These are phyloP conservation scores for Prionailurus bengalensis DNA, from an alignment of 2,113 vertebrate genomes.

Conservation along the genomic window DNA sequence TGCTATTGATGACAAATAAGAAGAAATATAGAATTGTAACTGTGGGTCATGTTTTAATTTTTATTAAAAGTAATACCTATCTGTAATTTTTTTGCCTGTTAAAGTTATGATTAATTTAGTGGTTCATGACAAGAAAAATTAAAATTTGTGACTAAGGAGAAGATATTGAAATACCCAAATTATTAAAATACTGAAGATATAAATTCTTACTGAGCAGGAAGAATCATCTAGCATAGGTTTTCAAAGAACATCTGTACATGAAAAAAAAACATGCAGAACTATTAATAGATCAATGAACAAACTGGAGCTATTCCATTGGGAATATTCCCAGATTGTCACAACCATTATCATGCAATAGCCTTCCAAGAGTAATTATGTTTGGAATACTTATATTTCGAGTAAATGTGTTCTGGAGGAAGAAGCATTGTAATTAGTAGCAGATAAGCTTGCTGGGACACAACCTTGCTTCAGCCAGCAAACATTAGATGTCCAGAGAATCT, in stretches of 20 bases:
- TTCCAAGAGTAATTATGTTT: slow-evolving; percentile 70
- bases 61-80: slow-evolving; percentile 36
- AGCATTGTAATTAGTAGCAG: slow-evolving; percentile 30
- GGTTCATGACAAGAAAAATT: background rate
- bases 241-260: slow-evolving; percentile 34
- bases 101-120: background rate
- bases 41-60: slow-evolving; percentile 33
- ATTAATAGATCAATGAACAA: slow-evolving; percentile 59
- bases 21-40: slow-evolving; percentile 37
- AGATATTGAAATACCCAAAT: slow-evolving; percentile 16
- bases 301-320: slow-evolving; percentile 1
- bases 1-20: background rate
- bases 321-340: slow-evolving; percentile 9
- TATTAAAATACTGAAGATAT: slow-evolving; percentile 47
- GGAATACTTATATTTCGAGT: slow-evolving; percentile 68
- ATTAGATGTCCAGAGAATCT: slow-evolving; percentile 44
- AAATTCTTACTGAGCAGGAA: background rate
- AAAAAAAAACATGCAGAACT: background rate
- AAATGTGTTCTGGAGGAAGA: slow-evolving; percentile 57
- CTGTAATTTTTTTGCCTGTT: background rate
- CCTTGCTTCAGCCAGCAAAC: slow-evolving; percentile 48
- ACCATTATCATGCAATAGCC: background rate
- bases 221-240: background rate
- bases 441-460: slow-evolving; percentile 59
- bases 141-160: slow-evolving; percentile 12